Evolutionary conservation across 1,140 invertebrate species (phyloP).

Genomic region (Ips nitidus): DNA sequence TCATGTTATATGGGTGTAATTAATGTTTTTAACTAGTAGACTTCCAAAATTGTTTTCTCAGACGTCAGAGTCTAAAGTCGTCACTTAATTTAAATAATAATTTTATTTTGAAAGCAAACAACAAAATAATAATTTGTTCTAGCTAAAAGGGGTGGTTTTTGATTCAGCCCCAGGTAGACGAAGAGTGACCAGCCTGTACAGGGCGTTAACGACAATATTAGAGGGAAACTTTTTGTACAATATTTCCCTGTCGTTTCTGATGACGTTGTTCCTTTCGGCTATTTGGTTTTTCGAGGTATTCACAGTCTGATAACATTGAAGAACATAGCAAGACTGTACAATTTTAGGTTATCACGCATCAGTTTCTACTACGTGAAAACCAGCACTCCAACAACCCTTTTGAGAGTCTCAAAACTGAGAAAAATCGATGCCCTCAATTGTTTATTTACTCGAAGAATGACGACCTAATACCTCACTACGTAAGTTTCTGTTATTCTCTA

Average conservation of each 20-base stretch:
- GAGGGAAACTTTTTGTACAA: slow-evolving; percentile 58
- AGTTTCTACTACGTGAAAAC: slow-evolving; percentile 43
- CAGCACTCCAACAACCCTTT: slow-evolving; percentile 55
- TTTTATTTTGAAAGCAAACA: background rate
- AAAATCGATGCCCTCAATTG: slow-evolving; percentile 65
- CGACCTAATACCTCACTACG: slow-evolving; percentile 59
- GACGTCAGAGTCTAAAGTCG: too few relatives aligned
- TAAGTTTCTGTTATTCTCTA: slow-evolving; percentile 43
- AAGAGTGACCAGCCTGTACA: slow-evolving; percentile 58
- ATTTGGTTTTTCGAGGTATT: slow-evolving; percentile 62
- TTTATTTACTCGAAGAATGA: slow-evolving; percentile 76
- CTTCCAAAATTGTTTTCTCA: too few relatives aligned
- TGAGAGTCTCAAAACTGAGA: slow-evolving; percentile 54
- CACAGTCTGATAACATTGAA: background rate
- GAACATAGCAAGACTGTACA: background rate
- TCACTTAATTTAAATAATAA: too few relatives aligned
- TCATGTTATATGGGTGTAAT: too few relatives aligned
- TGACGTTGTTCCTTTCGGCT: slow-evolving; percentile 61
- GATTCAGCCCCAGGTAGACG: slow-evolving; percentile 73
- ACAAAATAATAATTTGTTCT: slow-evolving; percentile 37
- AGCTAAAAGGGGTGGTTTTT: slow-evolving; percentile 73
- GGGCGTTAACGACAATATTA: slow-evolving; percentile 63
- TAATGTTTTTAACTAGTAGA: too few relatives aligned
- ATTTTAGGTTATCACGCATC: slow-evolving; percentile 50
- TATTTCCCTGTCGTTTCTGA: slow-evolving; percentile 57